phyloP scores from a whole-genome alignment of 2,797 vertebrate species.

The Naso thynnoides region DNA sequence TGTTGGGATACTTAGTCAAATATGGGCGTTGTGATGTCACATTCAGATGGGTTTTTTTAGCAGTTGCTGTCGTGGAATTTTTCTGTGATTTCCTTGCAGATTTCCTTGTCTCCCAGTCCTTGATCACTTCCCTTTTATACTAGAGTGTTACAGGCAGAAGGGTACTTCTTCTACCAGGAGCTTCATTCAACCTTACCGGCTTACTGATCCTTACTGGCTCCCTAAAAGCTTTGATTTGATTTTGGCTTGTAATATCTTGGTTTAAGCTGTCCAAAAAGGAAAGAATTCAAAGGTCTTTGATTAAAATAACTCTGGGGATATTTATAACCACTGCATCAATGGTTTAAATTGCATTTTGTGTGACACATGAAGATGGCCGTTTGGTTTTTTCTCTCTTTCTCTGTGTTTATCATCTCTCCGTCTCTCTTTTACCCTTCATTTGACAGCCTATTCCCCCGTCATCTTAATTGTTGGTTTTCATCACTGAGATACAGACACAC shows the following conservation, averaged over 20 bases:
- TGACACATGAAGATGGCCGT: not conserved
- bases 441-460: constrained; percentile 33
- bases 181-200: too few species aligned
- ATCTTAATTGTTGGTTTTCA: constrained; percentile 65
- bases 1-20: not conserved
- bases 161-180: too few species aligned
- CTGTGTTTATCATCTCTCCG: not conserved
- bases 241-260: not conserved
- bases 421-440: constrained; percentile 33
- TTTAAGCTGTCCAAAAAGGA: not conserved
- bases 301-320: too few species aligned
- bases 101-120: not conserved
- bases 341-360: too few species aligned
- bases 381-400: not conserved
- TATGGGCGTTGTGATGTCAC: not conserved
- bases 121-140: not conserved
- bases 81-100: not conserved
- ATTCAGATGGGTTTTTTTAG: not conserved
- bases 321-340: too few species aligned
- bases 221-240: too few species aligned
- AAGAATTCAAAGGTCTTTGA: too few species aligned
- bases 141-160: not conserved
- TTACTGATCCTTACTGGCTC: too few species aligned
- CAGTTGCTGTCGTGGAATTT: not conserved
- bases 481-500: constrained; percentile 44